Evolutionary conservation across 2,888 invertebrate genomes (phyloP).

Genomic region (Watsonalla cultraria): DNA sequence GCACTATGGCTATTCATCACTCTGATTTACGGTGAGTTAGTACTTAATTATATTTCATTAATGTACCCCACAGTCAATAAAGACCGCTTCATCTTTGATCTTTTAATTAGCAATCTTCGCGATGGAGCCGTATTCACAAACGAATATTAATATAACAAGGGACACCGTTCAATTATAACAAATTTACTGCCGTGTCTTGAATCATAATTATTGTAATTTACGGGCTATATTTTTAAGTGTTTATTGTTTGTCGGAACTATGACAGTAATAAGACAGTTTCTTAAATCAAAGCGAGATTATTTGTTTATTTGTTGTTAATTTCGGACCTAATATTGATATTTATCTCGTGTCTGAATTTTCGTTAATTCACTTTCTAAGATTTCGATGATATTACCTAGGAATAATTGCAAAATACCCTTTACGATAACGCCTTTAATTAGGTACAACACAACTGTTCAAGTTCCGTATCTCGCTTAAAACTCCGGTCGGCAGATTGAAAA

Average conservation of each 20-base stretch:
- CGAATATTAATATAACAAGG: background rate
- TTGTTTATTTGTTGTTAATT: too few species aligned
- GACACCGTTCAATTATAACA: background rate
- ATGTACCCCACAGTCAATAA: conserved; percentile 29
- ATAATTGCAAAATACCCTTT: background rate
- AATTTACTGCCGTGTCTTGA: background rate
- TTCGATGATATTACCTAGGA: too few species aligned
- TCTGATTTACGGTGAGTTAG: conserved; percentile 73
- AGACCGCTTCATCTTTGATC: conserved; percentile 14
- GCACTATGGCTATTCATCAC: conserved; percentile 61
- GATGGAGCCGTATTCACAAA: background rate
- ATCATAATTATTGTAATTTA: background rate
- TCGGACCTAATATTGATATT: too few species aligned
- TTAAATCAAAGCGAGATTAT: too few species aligned
- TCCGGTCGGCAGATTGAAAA: conserved; percentile 17
- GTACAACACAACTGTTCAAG: background rate
- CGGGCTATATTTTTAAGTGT: background rate
- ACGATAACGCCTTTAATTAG: background rate
- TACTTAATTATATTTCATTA: conserved; percentile 28
- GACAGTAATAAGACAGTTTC: background rate
- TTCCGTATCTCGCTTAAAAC: conserved; percentile 8
- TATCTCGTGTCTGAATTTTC: too few species aligned
- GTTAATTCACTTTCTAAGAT: too few species aligned
- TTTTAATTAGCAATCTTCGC: conserved; percentile 4
- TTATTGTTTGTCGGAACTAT: background rate